phyloP scores from a whole-genome alignment of 2,113 vertebrate species.

The Lathamus discolor region DNA sequence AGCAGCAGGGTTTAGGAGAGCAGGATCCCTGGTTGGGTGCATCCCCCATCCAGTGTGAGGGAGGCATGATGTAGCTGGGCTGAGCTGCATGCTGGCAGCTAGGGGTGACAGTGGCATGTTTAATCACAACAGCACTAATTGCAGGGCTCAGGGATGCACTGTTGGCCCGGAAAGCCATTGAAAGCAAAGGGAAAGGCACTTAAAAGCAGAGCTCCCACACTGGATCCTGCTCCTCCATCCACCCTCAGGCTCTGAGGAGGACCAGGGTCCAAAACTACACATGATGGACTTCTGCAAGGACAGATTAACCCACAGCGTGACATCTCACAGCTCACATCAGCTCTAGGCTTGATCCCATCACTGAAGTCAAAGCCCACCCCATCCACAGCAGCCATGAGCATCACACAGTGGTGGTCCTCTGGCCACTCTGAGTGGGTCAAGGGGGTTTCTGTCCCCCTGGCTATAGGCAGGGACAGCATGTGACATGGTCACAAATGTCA shows the following conservation, averaged over 20 bases:
- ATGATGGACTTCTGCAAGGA: not conserved
- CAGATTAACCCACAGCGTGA: fast-evolving
- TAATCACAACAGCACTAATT: fast-evolving
- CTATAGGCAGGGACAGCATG: not conserved
- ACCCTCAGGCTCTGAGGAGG: fast-evolving
- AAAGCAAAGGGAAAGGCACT: not conserved
- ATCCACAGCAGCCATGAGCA: fast-evolving
- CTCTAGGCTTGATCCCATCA: not conserved
- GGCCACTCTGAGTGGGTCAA: fast-evolving
- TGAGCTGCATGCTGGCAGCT: not conserved
- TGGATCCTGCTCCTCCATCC: not conserved
- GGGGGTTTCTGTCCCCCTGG: not conserved
- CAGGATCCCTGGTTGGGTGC: not conserved
- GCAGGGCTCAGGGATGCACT: not conserved
- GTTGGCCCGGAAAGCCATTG: not conserved
- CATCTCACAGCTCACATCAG: fast-evolving
- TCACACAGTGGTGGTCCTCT: fast-evolving
- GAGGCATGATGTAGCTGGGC: not conserved
- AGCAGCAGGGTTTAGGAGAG: not conserved
- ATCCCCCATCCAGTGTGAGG: not conserved
- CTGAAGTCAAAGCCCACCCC: not conserved
- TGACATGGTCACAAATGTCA: not conserved
- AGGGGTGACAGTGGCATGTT: fast-evolving
- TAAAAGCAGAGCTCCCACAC: not conserved
- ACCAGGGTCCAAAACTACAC: not conserved